Evolutionary conservation across 2,113 vertebrate species (phyloP).

Genomic region (Hippocampus barbouri): DNA sequence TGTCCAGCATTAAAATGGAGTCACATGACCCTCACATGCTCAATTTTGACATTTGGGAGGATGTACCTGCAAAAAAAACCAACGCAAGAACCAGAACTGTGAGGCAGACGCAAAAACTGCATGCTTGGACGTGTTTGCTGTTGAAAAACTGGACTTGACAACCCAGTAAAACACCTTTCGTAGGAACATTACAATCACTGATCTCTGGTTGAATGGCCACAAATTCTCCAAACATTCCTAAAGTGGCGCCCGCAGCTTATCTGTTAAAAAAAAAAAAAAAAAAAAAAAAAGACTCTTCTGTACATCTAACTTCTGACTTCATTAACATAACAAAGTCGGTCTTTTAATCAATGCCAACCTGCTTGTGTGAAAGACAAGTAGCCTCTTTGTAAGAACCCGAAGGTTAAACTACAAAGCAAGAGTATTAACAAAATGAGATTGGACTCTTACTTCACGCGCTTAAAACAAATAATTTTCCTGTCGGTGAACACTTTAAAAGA

Average conservation of each 20-base stretch:
- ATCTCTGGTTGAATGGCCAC: background rate
- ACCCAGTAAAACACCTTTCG: background rate
- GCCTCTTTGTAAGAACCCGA: background rate
- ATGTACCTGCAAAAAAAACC: background rate
- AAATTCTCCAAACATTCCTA: background rate
- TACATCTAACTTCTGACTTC: background rate
- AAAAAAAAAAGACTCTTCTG: background rate
- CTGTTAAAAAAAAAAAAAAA: background rate
- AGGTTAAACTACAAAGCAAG: background rate
- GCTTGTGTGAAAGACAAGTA: background rate
- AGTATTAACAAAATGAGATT: conserved; percentile 14
- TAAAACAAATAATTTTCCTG: conserved; percentile 6
- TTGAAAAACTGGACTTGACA: background rate
- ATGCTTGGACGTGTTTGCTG: background rate
- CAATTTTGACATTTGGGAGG: background rate
- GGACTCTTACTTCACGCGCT: conserved; percentile 4
- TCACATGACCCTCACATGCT: background rate
- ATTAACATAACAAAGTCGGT: background rate
- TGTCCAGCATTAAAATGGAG: too few species aligned
- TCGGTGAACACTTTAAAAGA: conserved; percentile 5
- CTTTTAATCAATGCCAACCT: background rate
- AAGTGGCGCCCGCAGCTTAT: background rate
- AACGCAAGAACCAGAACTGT: background rate
- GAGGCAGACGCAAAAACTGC: background rate
- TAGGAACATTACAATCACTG: background rate